phyloP scores from a whole-genome alignment of 2,113 vertebrate species.

The Xerus inauris region DNA sequence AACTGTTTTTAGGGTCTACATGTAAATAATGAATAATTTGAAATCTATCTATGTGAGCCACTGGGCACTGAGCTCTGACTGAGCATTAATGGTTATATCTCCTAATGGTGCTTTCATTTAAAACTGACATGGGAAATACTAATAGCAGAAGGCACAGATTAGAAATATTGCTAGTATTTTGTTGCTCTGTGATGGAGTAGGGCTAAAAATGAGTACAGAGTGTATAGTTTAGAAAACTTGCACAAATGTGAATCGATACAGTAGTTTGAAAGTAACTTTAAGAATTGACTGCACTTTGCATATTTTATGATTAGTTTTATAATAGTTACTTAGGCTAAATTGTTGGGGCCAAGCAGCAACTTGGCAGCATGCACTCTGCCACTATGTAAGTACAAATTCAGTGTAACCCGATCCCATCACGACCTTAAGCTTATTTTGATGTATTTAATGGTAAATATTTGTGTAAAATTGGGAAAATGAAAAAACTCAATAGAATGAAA shows the following conservation, averaged over 20 bases:
- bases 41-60: conserved; percentile 34
- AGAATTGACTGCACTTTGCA: conserved; percentile 36
- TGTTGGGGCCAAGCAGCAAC: conserved; percentile 40
- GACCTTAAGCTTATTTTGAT: neutral
- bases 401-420: neutral
- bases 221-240: conserved; percentile 60
- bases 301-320: conserved; percentile 8
- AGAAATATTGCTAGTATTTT: conserved; percentile 1
- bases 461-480: neutral
- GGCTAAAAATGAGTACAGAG: conserved; percentile 60
- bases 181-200: neutral
- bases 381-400: neutral
- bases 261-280: conserved; percentile 65
- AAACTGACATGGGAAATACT: conserved; percentile 1
- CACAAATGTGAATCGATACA: conserved; percentile 33
- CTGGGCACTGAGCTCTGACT: neutral
- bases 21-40: conserved; percentile 50
- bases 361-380: conserved; percentile 26
- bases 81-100: neutral
- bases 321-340: conserved; percentile 61
- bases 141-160: neutral
- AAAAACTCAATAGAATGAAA: neutral
- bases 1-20: conserved; percentile 19
- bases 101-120: conserved; percentile 50
- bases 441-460: neutral